A percentile compares a stretch with the other conserved stretches of the same genome.
These are phyloP conservation scores for Aurelia sp. DNA, from an alignment of 30 jellyfish, hydroid and myxozoan species.

Conservation along the genomic window DNA sequence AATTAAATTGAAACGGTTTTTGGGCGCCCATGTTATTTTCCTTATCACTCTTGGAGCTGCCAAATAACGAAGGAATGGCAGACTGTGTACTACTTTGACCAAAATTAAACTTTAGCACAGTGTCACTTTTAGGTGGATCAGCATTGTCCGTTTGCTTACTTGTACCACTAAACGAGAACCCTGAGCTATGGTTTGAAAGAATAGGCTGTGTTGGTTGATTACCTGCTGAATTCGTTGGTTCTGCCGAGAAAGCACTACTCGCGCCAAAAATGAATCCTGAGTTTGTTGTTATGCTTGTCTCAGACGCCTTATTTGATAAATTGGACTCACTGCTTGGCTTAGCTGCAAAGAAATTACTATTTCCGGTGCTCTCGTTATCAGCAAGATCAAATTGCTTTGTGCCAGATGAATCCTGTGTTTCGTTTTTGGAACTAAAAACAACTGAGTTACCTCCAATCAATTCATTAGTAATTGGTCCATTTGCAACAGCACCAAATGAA, in stretches of 20 bases:
- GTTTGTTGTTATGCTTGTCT: neutral
- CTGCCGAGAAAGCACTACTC: neutral
- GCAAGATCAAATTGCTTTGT: neutral
- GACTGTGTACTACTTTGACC: slow-evolving; percentile 20
- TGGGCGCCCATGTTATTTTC: neutral
- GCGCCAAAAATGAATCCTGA: slow-evolving; percentile 11
- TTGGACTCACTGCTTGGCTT: neutral
- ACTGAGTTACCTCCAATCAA: neutral
- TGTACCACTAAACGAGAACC: neutral
- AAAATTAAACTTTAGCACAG: slow-evolving; percentile 2
- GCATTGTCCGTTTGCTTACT: neutral
- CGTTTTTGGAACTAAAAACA: neutral
- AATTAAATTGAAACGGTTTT: slow-evolving; percentile 4
- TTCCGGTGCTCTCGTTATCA: neutral
- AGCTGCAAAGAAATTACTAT: neutral
- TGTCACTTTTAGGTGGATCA: neutral
- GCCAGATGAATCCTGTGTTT: neutral
- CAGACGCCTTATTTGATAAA: neutral
- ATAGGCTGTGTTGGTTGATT: neutral
- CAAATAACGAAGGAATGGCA: slow-evolving; percentile 6
- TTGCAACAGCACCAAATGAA: slow-evolving; percentile 8
- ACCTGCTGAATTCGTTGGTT: neutral
- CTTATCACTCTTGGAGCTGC: neutral
- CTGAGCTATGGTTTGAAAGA: neutral
- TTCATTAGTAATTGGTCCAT: slow-evolving; percentile 31